Base-by-base conservation (phyloP, 2,797 vertebrate genomes). In the Myripristis murdjan region DNA sequence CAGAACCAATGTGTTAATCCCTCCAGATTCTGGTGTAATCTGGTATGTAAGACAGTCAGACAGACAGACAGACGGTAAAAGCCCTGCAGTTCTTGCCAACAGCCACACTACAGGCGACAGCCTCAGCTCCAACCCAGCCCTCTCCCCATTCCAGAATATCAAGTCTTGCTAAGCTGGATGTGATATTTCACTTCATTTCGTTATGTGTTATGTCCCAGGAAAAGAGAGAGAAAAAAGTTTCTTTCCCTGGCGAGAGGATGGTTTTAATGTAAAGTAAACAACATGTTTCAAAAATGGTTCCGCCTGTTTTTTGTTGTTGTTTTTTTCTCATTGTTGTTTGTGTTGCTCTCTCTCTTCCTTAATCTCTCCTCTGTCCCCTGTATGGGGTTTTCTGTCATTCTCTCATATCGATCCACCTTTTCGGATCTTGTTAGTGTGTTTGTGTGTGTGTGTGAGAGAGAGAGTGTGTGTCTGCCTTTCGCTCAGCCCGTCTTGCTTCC, bases 211-310 rank as follows among this genome's bases (percentile, higher is more conserved):
- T 10, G 81, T 83, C 73, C 75, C 53, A 24, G 69, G 54, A 74
- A 84, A 68, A 64, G 55, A 76, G 60, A 72, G 67, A 75, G 16
- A 35, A 64, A 69, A 75, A 16, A 35, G 65, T 65, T 77, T 72
- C 51, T 82, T 63, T 84, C 86, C 60, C 67, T 79, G 52, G 16
- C 70, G 77, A 65, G 75, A 71, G 37, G 46, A 51, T 57, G 28
- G 51, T 73, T 85, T 81, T 31, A 77, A 73, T 79, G 41, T 51
- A 79, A 70, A 72, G 65, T 51, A 83, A 88, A 87, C 70, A 85
- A 67, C 62, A 72, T 43, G 75, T 83, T 85, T 89, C 63, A 37
- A 67, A 69, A 86, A 84, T 73, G 74, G 64, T 49, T 69, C 69
- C 63, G 73, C 53, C 80, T 60, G 23, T 15, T 69, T 73, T 74